Conservation (phyloP, 2,888 invertebrate species). For the Eucera pruinosa region DNA sequence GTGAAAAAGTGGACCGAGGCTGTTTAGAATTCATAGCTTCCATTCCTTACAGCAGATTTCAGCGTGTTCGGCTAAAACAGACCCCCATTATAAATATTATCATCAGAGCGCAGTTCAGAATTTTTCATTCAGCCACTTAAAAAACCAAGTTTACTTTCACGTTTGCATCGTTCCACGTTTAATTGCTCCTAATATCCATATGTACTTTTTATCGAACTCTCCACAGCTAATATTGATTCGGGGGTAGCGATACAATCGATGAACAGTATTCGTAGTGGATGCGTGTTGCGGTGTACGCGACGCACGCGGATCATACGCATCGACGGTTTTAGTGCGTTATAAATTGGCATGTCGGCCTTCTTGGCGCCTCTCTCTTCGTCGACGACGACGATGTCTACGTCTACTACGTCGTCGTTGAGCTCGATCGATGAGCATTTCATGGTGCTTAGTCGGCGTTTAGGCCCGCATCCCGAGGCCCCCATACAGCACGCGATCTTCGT, state of each 20-base stretch:
- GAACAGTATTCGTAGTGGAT: slow-evolving; percentile 27
- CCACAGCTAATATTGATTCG: slow-evolving; percentile 33
- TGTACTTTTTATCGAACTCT: slow-evolving; percentile 5
- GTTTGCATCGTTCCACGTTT: not conserved
- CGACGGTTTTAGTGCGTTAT: slow-evolving; percentile 79
- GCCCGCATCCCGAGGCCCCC: slow-evolving; percentile 76
- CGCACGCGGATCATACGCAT: slow-evolving; percentile 77
- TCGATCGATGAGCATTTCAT: slow-evolving; percentile 78
- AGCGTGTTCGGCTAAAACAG: too few species aligned
- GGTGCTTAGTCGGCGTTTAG: slow-evolving; percentile 79
- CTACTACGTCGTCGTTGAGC: slow-evolving; percentile 56
- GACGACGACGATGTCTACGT: slow-evolving; percentile 59
- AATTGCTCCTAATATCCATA: not conserved
- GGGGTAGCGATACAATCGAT: slow-evolving; percentile 6
- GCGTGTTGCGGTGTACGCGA: slow-evolving; percentile 64
- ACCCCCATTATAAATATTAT: too few species aligned
- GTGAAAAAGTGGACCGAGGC: too few species aligned
- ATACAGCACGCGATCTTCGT: slow-evolving; percentile 65
- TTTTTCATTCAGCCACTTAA: too few species aligned
- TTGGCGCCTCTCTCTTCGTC: slow-evolving; percentile 75
- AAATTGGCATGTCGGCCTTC: slow-evolving; percentile 77
- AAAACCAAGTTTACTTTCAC: too few species aligned
- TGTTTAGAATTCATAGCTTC: too few species aligned
- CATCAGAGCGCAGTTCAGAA: too few species aligned
- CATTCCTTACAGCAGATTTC: too few species aligned